Base-by-base conservation (phyloP, 2,888 invertebrate species). In the Xanthia icteritia region DNA sequence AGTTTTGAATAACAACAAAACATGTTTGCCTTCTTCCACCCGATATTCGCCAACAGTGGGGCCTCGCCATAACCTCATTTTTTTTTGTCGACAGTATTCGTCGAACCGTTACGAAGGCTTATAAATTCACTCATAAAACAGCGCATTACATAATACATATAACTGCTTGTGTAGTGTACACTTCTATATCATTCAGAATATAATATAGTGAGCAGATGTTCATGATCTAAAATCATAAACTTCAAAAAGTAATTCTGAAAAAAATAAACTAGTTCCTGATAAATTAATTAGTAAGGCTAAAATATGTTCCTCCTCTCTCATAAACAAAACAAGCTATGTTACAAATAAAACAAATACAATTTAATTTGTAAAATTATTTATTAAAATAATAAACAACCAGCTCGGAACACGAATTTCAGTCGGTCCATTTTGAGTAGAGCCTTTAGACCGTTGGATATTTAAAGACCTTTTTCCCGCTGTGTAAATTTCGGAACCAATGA, bases 41-140 rank as follows among this genome's bases (percentile, higher is more conserved):
- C 79, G 79, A 77, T 73, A 27, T 11, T 61, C 77, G 73, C 56
- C 31, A 2, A 42, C 78, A 0, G 61, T 64, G 1, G 36, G 2
- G 8, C 70, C 65, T 69, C n/a, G 54, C 3, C 45, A 6, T 79
- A 81, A 79, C 85, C 85, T 79, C 73, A 86, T n/a, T 82, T 86
- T 86, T 86, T 86, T 86, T 78, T 63, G 39, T 36, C 63, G 70
- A 31, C 67, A 36, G 39, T 27, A 72, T 73, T n/a, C 73, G 68
- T 51, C 54, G 70, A 60, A 48, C 61, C 63, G 69, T 86, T 86
- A 60, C 85, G 85, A 77, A 81, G 77, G 76, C 67, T 77, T 84
- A 76, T 83, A 86, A n/a, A 79, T 81, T 87, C 84, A 78, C 77
- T 80, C 78, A 77, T 87, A 79, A 86, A 81, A 79, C 77, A 63